Conservation (phyloP, 2,113 vertebrate species). For the Trogon surrucura region DNA sequence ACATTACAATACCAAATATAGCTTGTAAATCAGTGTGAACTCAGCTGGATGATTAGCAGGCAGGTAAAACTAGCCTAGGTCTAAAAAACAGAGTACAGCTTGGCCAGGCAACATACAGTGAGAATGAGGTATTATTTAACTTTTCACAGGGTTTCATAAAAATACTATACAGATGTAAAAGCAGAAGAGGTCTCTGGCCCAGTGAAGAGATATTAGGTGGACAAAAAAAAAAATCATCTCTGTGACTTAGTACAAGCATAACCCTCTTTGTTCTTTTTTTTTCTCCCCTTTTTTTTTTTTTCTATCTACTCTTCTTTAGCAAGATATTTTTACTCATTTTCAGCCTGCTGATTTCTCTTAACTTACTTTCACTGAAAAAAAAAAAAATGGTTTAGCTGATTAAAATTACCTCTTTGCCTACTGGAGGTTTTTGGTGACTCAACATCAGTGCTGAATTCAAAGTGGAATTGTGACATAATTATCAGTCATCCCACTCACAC, state of each 20-base stretch:
- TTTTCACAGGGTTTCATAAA: not conserved
- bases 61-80: not conserved
- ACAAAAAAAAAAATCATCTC: not conserved
- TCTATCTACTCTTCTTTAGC: not conserved
- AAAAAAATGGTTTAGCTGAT: not conserved
- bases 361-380: not conserved
- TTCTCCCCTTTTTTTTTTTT: fast-evolving
- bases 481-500: not conserved
- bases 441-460: not conserved
- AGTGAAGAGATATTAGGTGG: not conserved
- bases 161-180: not conserved
- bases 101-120: not conserved
- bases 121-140: not conserved
- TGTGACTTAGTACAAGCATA: not conserved
- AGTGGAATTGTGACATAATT: not conserved
- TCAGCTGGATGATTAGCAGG: not conserved
- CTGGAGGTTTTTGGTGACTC: not conserved
- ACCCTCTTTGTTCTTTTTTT: not conserved
- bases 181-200: not conserved
- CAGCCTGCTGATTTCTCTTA: not conserved
- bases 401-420: not conserved
- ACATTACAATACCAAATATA: not conserved
- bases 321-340: not conserved
- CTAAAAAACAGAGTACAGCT: not conserved
- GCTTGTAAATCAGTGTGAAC: not conserved